Base-by-base conservation (phyloP, 2,113 vertebrate genomes). In the Rutilus rutilus region DNA sequence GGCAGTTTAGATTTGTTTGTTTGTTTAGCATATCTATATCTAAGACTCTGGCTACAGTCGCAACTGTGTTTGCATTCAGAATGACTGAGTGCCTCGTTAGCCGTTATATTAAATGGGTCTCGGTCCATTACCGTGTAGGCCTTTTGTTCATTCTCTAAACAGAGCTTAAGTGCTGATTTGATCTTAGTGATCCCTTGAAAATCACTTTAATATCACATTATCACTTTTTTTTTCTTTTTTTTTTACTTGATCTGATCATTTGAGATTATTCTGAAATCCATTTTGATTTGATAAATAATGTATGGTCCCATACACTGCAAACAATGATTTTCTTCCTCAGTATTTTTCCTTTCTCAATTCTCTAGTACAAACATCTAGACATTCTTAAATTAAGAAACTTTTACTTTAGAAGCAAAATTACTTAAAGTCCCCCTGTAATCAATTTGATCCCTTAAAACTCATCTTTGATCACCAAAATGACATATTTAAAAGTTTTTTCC, bases 1-100 rank as follows among this genome's bases (percentile, higher is more conserved):
- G 79, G 47, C 79, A 25, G 33, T 69, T 83, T 33, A 57, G 81
- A 83, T 73, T 57, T 73, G 67, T 83, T 83, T 83, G 30, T n/a
- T 71, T 82, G 64, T 81, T 69, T 82, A 25, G 75, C 17, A 17
- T 36, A 52, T 65, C 36, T 82, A 30, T 23, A 82, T 50, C 19
- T 69, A 36, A 69, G 80, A 82, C 19, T 50, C 14, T 45, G 57
- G 23, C n/a, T 30, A 81, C 39, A 81, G 60, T 64, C n/a, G 4
- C 30, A 64, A 81, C 8, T 19, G 71, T 36, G 36, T 64, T 80
- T 80, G 39, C 39, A 79, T 42, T 79, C 54, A 60, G 33, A 30
- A 65, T 47, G 78, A 65, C 59, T 1, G 78, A 47, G 78, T 45
- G 42, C 36, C 39, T 64, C 59, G 59, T 81, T 81, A 47, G 78